These are phyloP conservation scores for Eidolon dupreanum DNA, from an alignment of 2,797 vertebrate species.

Conservation along the genomic window DNA sequence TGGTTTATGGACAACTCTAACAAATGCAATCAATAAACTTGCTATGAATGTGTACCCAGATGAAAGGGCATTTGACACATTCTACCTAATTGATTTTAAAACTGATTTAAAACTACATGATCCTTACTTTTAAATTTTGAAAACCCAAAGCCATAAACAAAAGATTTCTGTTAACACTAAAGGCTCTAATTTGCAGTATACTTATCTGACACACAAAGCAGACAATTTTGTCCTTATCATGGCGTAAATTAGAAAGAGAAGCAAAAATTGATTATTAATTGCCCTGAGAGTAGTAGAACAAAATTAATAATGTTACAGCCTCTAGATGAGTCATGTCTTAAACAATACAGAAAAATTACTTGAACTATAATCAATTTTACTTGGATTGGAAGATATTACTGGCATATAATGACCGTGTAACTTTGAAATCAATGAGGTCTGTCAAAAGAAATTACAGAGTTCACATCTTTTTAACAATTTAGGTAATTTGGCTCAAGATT, in stretches of 20 bases:
- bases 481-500: slow-evolving; percentile 50
- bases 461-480: slow-evolving; percentile 45
- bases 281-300: slow-evolving; percentile 62
- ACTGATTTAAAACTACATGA: slow-evolving; percentile 74
- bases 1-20: slow-evolving; percentile 57
- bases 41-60: slow-evolving; percentile 64
- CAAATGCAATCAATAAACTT: slow-evolving; percentile 67
- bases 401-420: slow-evolving; percentile 71
- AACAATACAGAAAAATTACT: slow-evolving; percentile 66
- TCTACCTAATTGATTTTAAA: slow-evolving; percentile 80
- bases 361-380: slow-evolving; percentile 70
- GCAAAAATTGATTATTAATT: slow-evolving; percentile 82
- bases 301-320: slow-evolving; percentile 74
- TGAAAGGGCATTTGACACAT: slow-evolving; percentile 68
- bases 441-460: slow-evolving; percentile 65
- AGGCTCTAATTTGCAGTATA: slow-evolving; percentile 57
- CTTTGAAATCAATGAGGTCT: slow-evolving; percentile 77
- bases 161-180: slow-evolving; percentile 63
- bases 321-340: slow-evolving; percentile 66
- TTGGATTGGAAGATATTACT: slow-evolving; percentile 73
- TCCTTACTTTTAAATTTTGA: slow-evolving; percentile 66
- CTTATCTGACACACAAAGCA: slow-evolving; percentile 63
- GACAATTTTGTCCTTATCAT: slow-evolving; percentile 61
- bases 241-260: slow-evolving; percentile 68
- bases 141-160: slow-evolving; percentile 58